Evolutionary conservation across 1,140 invertebrate genomes (phyloP).

Genomic region (Bombus superbus): DNA sequence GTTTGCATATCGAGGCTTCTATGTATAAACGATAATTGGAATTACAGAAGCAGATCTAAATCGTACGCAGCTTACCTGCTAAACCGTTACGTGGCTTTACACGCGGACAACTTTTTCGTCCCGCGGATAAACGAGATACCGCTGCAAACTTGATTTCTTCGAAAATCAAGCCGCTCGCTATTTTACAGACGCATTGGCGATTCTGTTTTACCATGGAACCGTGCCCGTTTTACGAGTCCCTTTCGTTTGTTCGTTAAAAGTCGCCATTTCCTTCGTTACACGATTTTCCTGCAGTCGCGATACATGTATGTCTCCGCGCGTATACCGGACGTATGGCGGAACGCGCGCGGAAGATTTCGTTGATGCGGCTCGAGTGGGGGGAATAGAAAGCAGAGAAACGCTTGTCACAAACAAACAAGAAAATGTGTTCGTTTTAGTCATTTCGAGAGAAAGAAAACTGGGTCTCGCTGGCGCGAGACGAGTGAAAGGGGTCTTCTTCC

Average conservation of each 20-base stretch:
- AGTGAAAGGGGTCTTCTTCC: constrained; percentile 59
- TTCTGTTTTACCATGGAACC: background rate
- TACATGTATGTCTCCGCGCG: background rate
- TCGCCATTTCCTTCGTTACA: background rate
- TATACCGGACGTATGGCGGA: background rate
- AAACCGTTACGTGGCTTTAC: too few relatives aligned
- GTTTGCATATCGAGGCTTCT: too few relatives aligned
- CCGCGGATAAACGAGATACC: background rate
- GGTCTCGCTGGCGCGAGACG: constrained; percentile 54
- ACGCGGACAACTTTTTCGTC: too few relatives aligned
- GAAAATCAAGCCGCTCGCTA: background rate
- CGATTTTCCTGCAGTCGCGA: background rate
- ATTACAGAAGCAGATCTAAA: too few relatives aligned
- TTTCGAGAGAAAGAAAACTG: constrained; percentile 40
- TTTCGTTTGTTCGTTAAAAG: background rate
- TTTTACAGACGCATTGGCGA: background rate
- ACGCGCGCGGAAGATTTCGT: background rate
- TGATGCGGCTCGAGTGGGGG: background rate
- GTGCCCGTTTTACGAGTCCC: background rate
- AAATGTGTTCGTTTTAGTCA: constrained; percentile 26
- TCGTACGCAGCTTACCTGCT: too few relatives aligned
- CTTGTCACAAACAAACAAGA: constrained; percentile 23
- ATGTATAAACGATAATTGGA: too few relatives aligned
- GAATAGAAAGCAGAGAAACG: constrained; percentile 50
- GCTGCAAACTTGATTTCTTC: background rate